These are phyloP conservation scores for Chalcis sispes DNA, from an alignment of 2,888 invertebrate genomes.

Conservation along the genomic window DNA sequence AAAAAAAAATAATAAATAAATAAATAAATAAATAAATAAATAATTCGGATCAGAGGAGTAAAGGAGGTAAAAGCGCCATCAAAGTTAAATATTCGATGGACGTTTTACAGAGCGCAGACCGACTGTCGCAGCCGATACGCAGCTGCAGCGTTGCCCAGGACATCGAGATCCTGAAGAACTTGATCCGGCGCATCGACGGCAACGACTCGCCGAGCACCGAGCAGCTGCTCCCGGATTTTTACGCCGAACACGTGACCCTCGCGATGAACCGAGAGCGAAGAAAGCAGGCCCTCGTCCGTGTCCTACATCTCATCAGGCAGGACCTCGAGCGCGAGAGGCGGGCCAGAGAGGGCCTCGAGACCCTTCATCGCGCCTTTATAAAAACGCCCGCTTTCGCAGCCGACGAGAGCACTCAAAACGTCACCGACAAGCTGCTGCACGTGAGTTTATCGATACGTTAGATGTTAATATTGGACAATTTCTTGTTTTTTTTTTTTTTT, in stretches of 20 bases:
- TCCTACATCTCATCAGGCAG: constrained; percentile 89
- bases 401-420: constrained; percentile 93
- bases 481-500: too few species aligned
- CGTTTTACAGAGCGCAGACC: constrained; percentile 82
- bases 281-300: constrained; percentile 89
- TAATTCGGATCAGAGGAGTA: too few species aligned
- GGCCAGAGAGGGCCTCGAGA: constrained; percentile 92
- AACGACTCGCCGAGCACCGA: constrained; percentile 84
- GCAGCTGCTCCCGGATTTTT: constrained; percentile 94
- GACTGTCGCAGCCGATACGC: constrained; percentile 82
- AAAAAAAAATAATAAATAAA: too few species aligned
- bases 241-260: constrained; percentile 94
- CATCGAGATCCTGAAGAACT: constrained; percentile 83
- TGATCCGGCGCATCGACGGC: constrained; percentile 82
- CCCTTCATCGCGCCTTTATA: constrained; percentile 90
- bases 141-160: constrained; percentile 80
- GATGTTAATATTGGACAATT: too few species aligned
- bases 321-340: constrained; percentile 93
- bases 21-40: too few species aligned
- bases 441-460: constrained; percentile 83
- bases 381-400: constrained; percentile 91
- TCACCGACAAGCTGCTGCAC: constrained; percentile 93
- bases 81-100: too few species aligned
- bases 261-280: constrained; percentile 95
- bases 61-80: too few species aligned